Base-by-base conservation (phyloP, 1,140 invertebrate genomes). In the Euura lappo region DNA sequence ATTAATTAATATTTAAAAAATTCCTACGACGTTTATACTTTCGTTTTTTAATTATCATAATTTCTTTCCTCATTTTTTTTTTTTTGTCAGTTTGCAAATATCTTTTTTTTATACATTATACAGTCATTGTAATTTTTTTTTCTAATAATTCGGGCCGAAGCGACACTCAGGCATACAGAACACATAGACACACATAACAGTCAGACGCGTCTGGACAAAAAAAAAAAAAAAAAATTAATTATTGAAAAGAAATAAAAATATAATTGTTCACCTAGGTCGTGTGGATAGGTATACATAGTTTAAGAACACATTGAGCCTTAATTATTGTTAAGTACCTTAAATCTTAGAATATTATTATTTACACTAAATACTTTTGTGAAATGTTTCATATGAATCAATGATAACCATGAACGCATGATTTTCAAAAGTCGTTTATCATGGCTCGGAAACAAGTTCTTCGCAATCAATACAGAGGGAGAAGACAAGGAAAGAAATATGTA, bases 261-360 rank as follows among this genome's bases (percentile, higher is more conserved):
- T 64, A 64, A 28, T 28, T 64, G 60, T 10, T 64, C 13, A 64
- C 8, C 8, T 64, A 13, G 60, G 13, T 64, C 8, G 8, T 64
- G 8, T 13, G 8, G 13, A 44, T 68, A 68, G 42, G 13, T 68
- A 68, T 44, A 44, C 44, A 28, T 8, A 28, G 28, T 68, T 42
- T 68, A 44, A 68, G 66, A 68, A 68, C 66, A 68, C 66, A 68
- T 68, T 68, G 66, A 68, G 66, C 44, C 44, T 68, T 68, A 68
- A 28, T 68, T 68, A n/a, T 60, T 60, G 13, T 68, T 68, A 68
- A 68, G 66, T 68, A 68, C 66, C 66, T 28, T 68, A 68, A 28
- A 13, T 44, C 10, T 28, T 28, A 28, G 1, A 28, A 28, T 28
- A 28, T 28, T 28, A 60, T 11, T 68, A 68, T 68, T 68, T 68